Conservation (phyloP, 2,113 vertebrate genomes). For the Gallinago media region DNA sequence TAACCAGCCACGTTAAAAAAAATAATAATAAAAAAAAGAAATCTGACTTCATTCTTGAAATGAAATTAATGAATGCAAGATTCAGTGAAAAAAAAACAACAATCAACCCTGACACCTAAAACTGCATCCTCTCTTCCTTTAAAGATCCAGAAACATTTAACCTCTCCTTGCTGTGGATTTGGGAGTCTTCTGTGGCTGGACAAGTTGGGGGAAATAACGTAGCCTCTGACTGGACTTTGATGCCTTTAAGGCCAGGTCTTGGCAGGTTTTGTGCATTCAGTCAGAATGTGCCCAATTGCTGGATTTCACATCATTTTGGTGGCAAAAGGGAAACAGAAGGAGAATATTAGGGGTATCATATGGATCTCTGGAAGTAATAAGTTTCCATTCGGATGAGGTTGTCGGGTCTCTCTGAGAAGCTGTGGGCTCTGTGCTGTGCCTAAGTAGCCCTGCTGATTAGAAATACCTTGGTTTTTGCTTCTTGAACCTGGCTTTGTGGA, state of each 20-base stretch:
- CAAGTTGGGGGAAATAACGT: not conserved
- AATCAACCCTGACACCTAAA: not conserved
- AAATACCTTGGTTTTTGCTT: not conserved
- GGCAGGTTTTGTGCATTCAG: not conserved
- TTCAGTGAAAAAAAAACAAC: not conserved
- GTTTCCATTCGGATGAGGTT: not conserved
- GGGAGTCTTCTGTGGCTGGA: not conserved
- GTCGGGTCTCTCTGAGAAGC: not conserved
- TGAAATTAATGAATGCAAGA: not conserved
- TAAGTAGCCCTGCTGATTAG: not conserved
- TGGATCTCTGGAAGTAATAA: not conserved
- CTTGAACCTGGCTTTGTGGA: not conserved
- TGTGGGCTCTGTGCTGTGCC: not conserved
- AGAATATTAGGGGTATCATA: not conserved
- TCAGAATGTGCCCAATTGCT: not conserved
- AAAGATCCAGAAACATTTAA: not conserved
- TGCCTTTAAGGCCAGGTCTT: not conserved
- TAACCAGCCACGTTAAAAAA: not conserved
- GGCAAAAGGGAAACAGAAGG: not conserved
- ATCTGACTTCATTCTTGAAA: conserved; percentile 39
- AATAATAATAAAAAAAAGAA: not conserved
- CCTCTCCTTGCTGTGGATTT: not conserved
- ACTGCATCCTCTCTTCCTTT: not conserved
- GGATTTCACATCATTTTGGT: not conserved
- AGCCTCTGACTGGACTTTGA: not conserved